A percentile compares a stretch with the other conserved stretches of the same genome.
phyloP scores from a whole-genome alignment of 1,140 invertebrate species.

The Euura saliciscinereae region DNA sequence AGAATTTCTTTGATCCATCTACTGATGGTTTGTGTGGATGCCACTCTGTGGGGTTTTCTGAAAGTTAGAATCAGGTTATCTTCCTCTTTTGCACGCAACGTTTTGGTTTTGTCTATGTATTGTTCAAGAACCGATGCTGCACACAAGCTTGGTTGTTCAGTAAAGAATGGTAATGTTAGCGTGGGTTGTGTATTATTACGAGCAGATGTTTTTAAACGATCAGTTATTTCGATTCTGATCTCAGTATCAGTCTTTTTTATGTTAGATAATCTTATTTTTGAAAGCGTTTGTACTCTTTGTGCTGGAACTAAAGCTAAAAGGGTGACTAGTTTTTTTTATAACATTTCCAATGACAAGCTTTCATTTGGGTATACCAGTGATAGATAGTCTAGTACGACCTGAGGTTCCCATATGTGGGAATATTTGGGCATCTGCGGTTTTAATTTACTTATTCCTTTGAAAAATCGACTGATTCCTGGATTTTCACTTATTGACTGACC shows the following conservation, averaged over 20 bases:
- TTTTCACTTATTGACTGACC: conserved; percentile 19
- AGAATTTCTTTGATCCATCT: conserved; percentile 17
- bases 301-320: conserved; percentile 20
- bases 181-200: conserved; percentile 16
- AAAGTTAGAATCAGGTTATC: no score
- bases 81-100: no score
- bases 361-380: no score
- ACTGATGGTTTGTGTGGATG: no score
- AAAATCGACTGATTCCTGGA: conserved; percentile 20
- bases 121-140: neutral
- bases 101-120: no score
- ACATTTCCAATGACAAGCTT: no score
- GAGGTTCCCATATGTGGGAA: conserved; percentile 21
- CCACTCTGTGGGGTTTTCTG: no score
- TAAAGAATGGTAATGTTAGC: conserved; percentile 15
- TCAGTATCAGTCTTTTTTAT: neutral
- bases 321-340: neutral
- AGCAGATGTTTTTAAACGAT: conserved; percentile 23
- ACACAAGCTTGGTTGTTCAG: conserved; percentile 8
- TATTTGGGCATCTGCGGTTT: conserved; percentile 30
- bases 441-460: conserved; percentile 26
- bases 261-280: conserved; percentile 17
- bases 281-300: conserved; percentile 23
- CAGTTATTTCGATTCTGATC: conserved; percentile 18
- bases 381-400: no score